Percentiles rank a stretch among this genome's conserved stretches.
phyloP scores from a whole-genome alignment of 2,797 vertebrate species.

The Gobionotothen gibberifrons region DNA sequence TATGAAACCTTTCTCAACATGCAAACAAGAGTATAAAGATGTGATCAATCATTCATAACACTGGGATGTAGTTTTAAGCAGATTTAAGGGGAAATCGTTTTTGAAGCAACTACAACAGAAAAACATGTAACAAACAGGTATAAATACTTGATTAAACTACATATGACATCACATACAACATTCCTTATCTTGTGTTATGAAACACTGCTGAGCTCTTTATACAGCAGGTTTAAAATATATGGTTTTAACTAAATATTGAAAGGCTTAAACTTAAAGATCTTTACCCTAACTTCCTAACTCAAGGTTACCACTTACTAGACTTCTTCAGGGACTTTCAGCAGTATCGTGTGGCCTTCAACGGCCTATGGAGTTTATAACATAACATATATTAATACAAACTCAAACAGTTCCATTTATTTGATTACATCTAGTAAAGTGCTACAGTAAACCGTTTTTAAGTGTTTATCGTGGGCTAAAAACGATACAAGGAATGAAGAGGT shows the following conservation, averaged over 20 bases:
- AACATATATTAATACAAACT: background rate
- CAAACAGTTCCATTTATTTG: background rate
- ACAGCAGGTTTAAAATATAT: background rate
- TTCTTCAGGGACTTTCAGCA: background rate
- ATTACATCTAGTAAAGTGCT: background rate
- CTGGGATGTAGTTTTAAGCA: background rate
- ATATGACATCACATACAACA: too few relatives aligned
- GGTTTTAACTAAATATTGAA: background rate
- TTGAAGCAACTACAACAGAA: too few relatives aligned
- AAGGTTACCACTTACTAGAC: background rate
- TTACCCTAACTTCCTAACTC: background rate
- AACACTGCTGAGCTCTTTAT: background rate
- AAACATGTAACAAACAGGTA: too few relatives aligned
- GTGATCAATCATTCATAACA: background rate
- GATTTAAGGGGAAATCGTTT: too few relatives aligned
- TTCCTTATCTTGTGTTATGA: background rate
- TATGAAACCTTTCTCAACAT: background rate
- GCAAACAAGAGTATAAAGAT: background rate
- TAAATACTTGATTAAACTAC: too few relatives aligned
- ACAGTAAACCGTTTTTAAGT: background rate
- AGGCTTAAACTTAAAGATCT: too few relatives aligned
- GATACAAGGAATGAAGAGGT: background rate
- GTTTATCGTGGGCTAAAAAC: background rate
- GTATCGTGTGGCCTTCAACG: background rate
- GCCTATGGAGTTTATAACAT: background rate